Evolutionary conservation across 2,113 vertebrate genomes (phyloP).

Genomic region (Balaeniceps rex): DNA sequence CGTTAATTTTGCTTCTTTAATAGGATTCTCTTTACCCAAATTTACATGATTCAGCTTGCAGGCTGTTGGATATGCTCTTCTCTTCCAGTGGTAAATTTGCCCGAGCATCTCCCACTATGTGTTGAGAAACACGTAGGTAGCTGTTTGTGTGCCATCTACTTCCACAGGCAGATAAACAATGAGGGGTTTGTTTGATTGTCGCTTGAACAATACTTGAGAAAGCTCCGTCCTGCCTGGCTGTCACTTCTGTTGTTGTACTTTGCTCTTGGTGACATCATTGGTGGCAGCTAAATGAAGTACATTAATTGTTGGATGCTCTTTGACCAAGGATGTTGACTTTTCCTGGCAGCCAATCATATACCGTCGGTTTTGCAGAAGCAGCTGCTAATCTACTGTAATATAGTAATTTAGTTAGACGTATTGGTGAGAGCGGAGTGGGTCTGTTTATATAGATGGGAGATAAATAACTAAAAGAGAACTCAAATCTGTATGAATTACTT

Average conservation of each 20-base stretch:
- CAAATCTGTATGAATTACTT: not conserved
- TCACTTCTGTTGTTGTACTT: constrained; percentile 43
- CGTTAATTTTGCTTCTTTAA: constrained; percentile 23
- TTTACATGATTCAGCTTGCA: constrained; percentile 28
- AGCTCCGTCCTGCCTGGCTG: not conserved
- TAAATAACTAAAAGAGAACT: not conserved
- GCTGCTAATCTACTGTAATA: not conserved
- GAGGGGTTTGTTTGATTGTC: not conserved
- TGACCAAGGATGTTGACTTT: constrained; percentile 19
- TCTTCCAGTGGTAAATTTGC: constrained; percentile 20
- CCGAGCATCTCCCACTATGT: not conserved
- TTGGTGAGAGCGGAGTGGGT: not conserved
- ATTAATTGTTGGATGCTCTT: not conserved
- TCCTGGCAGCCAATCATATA: not conserved
- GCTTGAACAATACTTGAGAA: not conserved
- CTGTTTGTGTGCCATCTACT: not conserved
- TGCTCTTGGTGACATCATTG: not conserved
- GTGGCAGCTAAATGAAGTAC: not conserved
- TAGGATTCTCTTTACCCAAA: constrained; percentile 11
- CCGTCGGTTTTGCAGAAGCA: not conserved
- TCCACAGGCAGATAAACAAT: not conserved
- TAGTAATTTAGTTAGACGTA: not conserved
- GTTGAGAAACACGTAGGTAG: not conserved
- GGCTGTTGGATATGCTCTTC: not conserved
- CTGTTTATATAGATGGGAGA: not conserved